Conservation (phyloP, 2,888 invertebrate genomes). For the Eupithecia pulchellata region DNA sequence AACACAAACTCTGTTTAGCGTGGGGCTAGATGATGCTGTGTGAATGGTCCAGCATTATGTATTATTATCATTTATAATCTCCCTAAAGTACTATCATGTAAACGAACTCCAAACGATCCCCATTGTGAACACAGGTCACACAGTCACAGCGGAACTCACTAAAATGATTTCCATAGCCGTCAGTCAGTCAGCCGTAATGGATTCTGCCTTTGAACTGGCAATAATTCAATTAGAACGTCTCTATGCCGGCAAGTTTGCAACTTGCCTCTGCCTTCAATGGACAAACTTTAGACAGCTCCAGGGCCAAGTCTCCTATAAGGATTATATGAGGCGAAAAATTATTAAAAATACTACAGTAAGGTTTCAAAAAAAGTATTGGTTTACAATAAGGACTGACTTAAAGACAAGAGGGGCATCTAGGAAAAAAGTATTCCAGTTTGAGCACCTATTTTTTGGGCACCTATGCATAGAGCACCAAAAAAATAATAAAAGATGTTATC, state of each 20-base stretch:
- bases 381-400: too few species aligned
- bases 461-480: too few species aligned
- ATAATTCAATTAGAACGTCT: conserved; percentile 79
- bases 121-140: conserved; percentile 42
- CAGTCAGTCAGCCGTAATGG: conserved; percentile 65
- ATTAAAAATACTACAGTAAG: too few species aligned
- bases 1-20: too few species aligned
- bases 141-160: conserved; percentile 55
- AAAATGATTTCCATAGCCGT: conserved; percentile 67
- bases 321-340: not conserved
- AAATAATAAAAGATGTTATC: too few species aligned
- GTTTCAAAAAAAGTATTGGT: too few species aligned
- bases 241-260: conserved; percentile 52
- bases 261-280: conserved; percentile 63
- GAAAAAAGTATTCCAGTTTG: too few species aligned
- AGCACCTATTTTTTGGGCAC: too few species aligned
- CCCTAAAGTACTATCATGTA: not conserved
- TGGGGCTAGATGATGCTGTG: too few species aligned
- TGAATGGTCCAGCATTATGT: too few species aligned
- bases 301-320: not conserved
- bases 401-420: too few species aligned
- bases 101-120: conserved; percentile 46
- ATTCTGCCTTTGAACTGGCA: conserved; percentile 77
- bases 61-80: too few species aligned
- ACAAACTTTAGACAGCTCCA: conserved; percentile 59